These are phyloP conservation scores for Enteromius fasciolatus DNA, from an alignment of 2,797 vertebrate genomes.

Conservation along the genomic window DNA sequence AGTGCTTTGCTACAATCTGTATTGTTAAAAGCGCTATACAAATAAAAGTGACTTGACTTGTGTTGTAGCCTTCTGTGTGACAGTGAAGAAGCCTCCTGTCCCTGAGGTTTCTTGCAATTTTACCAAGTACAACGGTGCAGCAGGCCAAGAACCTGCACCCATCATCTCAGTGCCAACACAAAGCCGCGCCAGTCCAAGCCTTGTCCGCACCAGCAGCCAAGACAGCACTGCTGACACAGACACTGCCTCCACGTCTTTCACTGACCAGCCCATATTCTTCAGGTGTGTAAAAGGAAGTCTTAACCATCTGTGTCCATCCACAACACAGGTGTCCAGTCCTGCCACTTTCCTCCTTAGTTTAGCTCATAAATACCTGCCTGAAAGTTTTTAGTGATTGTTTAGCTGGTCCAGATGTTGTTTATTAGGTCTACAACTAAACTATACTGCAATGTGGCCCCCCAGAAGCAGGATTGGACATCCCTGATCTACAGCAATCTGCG, in stretches of 20 bases:
- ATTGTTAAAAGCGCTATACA: too few relatives aligned
- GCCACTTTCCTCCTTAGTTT: background rate
- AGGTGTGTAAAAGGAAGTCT: slow-evolving; percentile 74
- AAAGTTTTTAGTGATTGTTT: background rate
- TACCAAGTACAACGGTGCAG: slow-evolving; percentile 79
- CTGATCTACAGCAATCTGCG: background rate
- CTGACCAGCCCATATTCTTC: slow-evolving; percentile 95
- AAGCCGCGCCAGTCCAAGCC: slow-evolving; percentile 78
- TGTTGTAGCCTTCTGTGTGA: slow-evolving; percentile 68
- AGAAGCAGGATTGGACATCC: slow-evolving; percentile 4
- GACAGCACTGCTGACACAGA: slow-evolving; percentile 68
- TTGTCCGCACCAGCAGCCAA: slow-evolving; percentile 69
- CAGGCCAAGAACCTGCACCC: slow-evolving; percentile 84
- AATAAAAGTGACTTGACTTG: too few relatives aligned
- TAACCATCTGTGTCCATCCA: too few relatives aligned
- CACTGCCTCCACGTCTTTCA: slow-evolving; percentile 75
- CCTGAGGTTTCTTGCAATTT: slow-evolving; percentile 91
- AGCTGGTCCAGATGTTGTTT: background rate
- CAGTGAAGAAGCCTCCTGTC: slow-evolving; percentile 85
- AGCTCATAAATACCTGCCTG: background rate
- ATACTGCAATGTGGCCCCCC: background rate
- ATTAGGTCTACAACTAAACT: background rate
- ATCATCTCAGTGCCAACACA: slow-evolving; percentile 90
- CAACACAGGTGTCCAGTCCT: background rate
- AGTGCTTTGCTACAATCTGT: too few relatives aligned